phyloP scores from a whole-genome alignment of 2,888 invertebrate species.

The Tricholauxania praeusta region DNA sequence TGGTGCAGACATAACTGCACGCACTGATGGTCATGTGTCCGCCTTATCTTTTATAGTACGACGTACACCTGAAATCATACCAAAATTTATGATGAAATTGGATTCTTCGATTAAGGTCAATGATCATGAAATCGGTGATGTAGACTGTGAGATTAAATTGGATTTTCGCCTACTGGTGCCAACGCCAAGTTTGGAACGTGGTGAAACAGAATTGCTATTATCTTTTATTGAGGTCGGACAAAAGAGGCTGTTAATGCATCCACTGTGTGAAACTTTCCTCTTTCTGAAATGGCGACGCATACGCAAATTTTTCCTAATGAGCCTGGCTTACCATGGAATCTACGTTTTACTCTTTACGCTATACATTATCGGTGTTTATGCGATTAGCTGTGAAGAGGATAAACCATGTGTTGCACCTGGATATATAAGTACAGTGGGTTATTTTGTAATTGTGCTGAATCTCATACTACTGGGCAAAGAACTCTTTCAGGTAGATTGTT shows the following conservation, averaged over 20 bases:
- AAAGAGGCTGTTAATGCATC: slow-evolving; percentile 83
- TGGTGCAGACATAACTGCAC: slow-evolving; percentile 84
- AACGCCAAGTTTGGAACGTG: slow-evolving; percentile 71
- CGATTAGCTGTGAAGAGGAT: slow-evolving; percentile 58
- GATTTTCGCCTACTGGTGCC: slow-evolving; percentile 76
- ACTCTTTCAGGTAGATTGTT: slow-evolving; percentile 67
- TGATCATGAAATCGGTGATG: slow-evolving; percentile 87
- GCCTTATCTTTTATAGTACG: slow-evolving; percentile 85
- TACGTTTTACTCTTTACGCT: slow-evolving; percentile 82
- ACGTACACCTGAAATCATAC: slow-evolving; percentile 85
- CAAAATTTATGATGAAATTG: slow-evolving; percentile 77
- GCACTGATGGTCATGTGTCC: slow-evolving; percentile 84
- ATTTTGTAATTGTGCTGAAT: slow-evolving; percentile 75
- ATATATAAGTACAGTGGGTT: slow-evolving; percentile 69
- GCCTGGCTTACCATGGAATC: slow-evolving; percentile 80
- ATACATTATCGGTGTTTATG: slow-evolving; percentile 75
- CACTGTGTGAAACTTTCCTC: slow-evolving; percentile 86
- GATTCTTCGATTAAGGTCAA: slow-evolving; percentile 82
- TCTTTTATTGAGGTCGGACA: slow-evolving; percentile 85
- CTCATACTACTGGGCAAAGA: slow-evolving; percentile 78
- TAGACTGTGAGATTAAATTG: slow-evolving; percentile 84
- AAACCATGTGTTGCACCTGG: slow-evolving; percentile 56
- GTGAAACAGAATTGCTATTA: slow-evolving; percentile 78
- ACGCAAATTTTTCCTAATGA: slow-evolving; percentile 83
- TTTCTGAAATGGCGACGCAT: slow-evolving; percentile 87